Evolutionary conservation across 2,113 vertebrate species (phyloP), one percentile per base, ranked within the genome.

Genomic region (Naja naja): DNA sequence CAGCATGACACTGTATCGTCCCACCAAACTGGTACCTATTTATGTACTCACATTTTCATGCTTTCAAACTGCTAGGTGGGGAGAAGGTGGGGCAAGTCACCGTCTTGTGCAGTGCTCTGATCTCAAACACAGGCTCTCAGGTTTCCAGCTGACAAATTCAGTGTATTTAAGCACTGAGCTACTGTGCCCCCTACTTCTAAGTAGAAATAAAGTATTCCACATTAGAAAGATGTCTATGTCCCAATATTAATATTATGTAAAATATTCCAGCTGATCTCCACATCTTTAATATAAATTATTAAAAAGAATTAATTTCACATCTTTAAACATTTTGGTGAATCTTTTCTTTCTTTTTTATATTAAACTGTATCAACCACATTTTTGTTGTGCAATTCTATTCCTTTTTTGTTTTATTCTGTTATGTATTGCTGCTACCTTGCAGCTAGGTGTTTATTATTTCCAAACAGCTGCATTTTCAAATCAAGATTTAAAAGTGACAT

Each of bases 401-500:
- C 27, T 25, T 85, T 88, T 25, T 23, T 87, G 87, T 95, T 39
- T 0, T 39, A 52, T 89, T 89, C 94, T 92, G 94, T 93, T 93
- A 94, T 87, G 92, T 93, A 92, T 85, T 22, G 89, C 25, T 94
- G 90, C 92, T 18, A 69, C 54, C 92, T 95, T 90, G 95, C 96
- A 94, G 55, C 91, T 96, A 85, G 94, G 94, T 95, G 95, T 95
- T 64, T 12, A 92, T 91, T 94, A 93, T 92, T 94, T 91, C 86
- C 93, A 96, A 92, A 93, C 91, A 94, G 92, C 89, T 0, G 34
- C 0, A 1, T 81, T 58, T 94, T 9, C 11, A 89, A 93, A 94
- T 89, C 85, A 94, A 96, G 95, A 60, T 8, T 0, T 94, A 8
- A 94, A 45, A 86, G 56, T 47, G 30, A 54, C 27, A 55, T 52